These are phyloP conservation scores for Cheilosia vernalis DNA, from an alignment of 2,888 invertebrate genomes.

Conservation along the genomic window DNA sequence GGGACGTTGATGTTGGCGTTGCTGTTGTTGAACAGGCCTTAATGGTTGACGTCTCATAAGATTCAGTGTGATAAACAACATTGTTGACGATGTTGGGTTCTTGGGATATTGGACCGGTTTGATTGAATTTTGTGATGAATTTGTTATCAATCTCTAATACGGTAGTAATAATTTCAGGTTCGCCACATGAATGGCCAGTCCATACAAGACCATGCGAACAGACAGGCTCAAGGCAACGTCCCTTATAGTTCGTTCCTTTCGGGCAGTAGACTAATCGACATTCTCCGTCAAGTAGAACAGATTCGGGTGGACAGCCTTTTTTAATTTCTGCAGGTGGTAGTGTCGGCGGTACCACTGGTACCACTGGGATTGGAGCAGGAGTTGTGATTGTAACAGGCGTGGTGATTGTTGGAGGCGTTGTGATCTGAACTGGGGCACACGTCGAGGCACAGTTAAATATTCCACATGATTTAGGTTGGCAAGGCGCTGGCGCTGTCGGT, in stretches of 20 bases:
- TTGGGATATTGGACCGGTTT: conserved; percentile 36
- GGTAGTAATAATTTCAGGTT: conserved; percentile 53
- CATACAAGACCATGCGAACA: conserved; percentile 58
- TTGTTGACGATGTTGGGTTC: conserved; percentile 10
- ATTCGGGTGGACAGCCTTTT: conserved; percentile 33
- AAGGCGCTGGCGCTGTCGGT: not conserved
- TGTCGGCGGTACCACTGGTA: not conserved
- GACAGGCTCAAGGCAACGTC: conserved; percentile 55
- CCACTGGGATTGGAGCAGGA: not conserved
- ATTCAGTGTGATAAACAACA: conserved; percentile 30
- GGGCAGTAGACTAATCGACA: conserved; percentile 55
- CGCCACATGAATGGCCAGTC: conserved; percentile 40
- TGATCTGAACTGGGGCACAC: not conserved
- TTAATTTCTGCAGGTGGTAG: not conserved
- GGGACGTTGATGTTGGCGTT: not conserved
- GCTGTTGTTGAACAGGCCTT: not conserved
- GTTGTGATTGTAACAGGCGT: not conserved
- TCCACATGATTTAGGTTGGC: conserved; percentile 18
- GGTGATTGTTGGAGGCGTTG: not conserved
- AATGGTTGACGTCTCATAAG: conserved; percentile 1
- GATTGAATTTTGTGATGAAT: conserved; percentile 26
- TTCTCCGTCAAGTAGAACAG: conserved; percentile 29
- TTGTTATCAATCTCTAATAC: conserved; percentile 57
- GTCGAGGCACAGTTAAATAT: conserved; percentile 5
- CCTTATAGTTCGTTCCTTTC: conserved; percentile 31